These are phyloP conservation scores for Lapara coniferarum DNA, from an alignment of 2,888 invertebrate genomes.

Conservation along the genomic window DNA sequence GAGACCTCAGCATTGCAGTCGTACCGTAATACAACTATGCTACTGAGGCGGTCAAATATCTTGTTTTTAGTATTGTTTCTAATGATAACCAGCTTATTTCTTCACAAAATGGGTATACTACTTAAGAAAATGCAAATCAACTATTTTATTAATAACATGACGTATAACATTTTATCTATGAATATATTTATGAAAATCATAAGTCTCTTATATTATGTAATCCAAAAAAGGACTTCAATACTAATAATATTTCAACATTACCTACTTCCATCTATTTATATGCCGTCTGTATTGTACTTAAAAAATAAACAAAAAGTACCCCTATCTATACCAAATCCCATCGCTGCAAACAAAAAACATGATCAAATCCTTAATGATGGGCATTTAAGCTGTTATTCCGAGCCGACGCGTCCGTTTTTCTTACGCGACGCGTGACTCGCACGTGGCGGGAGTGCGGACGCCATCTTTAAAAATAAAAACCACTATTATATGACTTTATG, in stretches of 20 bases:
- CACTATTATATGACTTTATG: conserved; percentile 41
- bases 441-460: conserved; percentile 72
- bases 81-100: no score
- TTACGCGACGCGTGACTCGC: conserved; percentile 70
- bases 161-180: no score
- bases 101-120: no score
- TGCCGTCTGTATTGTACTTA: conserved; percentile 4
- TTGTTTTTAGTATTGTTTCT: no score
- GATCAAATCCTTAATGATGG: conserved; percentile 75
- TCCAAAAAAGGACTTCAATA: no score
- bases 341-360: conserved; percentile 57
- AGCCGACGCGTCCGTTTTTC: conserved; percentile 76
- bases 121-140: no score
- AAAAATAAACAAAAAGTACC: conserved; percentile 46
- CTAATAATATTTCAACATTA: not conserved
- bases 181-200: no score
- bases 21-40: no score
- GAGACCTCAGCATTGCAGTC: no score
- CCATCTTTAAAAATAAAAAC: conserved; percentile 62
- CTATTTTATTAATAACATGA: no score
- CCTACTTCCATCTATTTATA: not conserved
- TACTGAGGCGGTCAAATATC: no score
- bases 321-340: conserved; percentile 74
- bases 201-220: no score
- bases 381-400: conserved; percentile 78